phyloP scores from a whole-genome alignment of 2,797 vertebrate genomes.

The Thaleichthys pacificus region DNA sequence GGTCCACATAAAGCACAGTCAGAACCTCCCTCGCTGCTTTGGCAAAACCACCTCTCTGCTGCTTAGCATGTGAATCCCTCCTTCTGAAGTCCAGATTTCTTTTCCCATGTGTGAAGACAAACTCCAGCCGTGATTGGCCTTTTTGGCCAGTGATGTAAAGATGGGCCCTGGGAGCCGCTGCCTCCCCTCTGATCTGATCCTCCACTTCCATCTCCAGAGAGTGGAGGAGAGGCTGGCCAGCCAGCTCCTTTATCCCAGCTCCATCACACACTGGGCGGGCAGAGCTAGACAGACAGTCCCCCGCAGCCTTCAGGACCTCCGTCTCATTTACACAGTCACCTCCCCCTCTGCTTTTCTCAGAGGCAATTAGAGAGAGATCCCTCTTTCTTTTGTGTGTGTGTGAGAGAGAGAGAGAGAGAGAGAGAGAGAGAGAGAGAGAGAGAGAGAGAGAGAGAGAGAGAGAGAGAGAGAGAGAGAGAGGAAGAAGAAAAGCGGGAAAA shows the following conservation, averaged over 20 bases:
- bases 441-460: constrained; percentile 47
- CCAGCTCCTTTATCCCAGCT: constrained; percentile 71
- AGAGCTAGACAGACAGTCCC: constrained; percentile 72
- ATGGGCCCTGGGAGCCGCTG: constrained; percentile 57
- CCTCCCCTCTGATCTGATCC: constrained; percentile 58
- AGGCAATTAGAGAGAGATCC: constrained; percentile 74
- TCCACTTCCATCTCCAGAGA: constrained; percentile 45
- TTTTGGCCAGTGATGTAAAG: constrained; percentile 70
- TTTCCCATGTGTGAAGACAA: constrained; percentile 67
- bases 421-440: constrained; percentile 24
- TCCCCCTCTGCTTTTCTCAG: constrained; percentile 64
- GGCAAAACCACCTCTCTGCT: constrained; percentile 40
- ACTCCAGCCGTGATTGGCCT: constrained; percentile 66
- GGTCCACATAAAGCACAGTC: constrained; percentile 22
- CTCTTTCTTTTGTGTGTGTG: constrained; percentile 62
- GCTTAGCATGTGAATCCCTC: constrained; percentile 53
- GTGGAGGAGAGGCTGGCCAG: constrained; percentile 56
- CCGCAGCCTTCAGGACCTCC: constrained; percentile 68
- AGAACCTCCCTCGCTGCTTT: constrained; percentile 51
- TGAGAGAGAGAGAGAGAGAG: constrained; percentile 55
- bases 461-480: constrained; percentile 46
- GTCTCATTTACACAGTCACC: constrained; percentile 62
- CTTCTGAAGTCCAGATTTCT: constrained; percentile 62
- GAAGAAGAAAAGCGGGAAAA: too few relatives aligned
- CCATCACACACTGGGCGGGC: constrained; percentile 63